phyloP scores from a whole-genome alignment of 1,140 invertebrate genomes.

The Orussus abietinus region DNA sequence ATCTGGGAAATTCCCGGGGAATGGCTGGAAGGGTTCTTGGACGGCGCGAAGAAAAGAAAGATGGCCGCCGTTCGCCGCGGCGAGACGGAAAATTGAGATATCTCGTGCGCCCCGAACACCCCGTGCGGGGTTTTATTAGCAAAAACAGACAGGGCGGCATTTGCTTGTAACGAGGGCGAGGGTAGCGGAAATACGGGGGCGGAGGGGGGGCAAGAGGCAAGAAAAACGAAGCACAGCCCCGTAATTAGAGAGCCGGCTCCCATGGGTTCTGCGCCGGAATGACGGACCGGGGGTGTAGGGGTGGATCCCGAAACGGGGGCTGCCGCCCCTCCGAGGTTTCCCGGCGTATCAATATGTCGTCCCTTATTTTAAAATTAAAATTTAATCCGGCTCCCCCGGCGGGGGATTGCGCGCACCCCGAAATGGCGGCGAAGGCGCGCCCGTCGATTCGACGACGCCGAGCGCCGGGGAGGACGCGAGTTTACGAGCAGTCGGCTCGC shows the following conservation, averaged over 20 bases:
- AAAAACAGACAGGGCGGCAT: constrained; percentile 46
- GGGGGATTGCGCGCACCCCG: constrained; percentile 43
- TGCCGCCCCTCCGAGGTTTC: constrained; percentile 23
- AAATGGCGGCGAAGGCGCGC: constrained; percentile 30
- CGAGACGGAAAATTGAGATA: not conserved
- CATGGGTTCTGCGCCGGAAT: constrained; percentile 25
- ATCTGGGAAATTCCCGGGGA: too few species aligned
- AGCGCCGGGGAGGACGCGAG: too few species aligned
- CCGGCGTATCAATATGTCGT: constrained; percentile 48
- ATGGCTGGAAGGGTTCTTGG: too few species aligned
- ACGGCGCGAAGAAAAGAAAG: too few species aligned
- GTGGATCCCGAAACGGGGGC: constrained; percentile 11
- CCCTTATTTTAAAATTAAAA: constrained; percentile 52
- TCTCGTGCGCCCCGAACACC: not conserved
- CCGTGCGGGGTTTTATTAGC: constrained; percentile 1
- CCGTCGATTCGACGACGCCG: constrained; percentile 10
- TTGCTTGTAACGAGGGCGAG: constrained; percentile 50
- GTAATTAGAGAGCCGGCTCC: constrained; percentile 51
- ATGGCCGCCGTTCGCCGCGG: too few species aligned
- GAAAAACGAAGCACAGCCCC: constrained; percentile 28
- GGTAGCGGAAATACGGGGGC: constrained; percentile 27
- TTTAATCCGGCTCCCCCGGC: constrained; percentile 36
- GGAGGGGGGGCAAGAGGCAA: constrained; percentile 21
- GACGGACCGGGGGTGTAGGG: constrained; percentile 16
- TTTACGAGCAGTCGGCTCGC: too few species aligned